Evolutionary conservation across 1,140 invertebrate genomes (phyloP).

Genomic region (Drosophila bocki): DNA sequence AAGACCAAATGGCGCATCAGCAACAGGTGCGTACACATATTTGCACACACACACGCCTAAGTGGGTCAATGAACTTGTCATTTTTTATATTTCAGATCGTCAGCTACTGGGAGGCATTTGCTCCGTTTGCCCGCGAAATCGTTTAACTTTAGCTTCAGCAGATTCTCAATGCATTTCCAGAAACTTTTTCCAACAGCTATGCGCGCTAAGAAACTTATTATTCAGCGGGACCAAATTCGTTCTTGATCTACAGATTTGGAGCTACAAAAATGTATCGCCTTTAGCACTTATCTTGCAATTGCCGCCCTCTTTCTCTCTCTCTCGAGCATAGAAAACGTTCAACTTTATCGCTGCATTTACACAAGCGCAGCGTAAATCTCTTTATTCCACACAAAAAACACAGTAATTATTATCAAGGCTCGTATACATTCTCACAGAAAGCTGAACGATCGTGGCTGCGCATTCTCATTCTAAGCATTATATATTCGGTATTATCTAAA

Average conservation of each 20-base stretch:
- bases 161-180: constrained; percentile 52
- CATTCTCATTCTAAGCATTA: constrained; percentile 61
- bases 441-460: constrained; percentile 35
- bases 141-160: constrained; percentile 78
- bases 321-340: constrained; percentile 66
- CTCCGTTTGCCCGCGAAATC: constrained; percentile 96
- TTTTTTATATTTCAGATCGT: constrained; percentile 89
- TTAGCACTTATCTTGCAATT: constrained; percentile 51
- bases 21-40: constrained; percentile 89
- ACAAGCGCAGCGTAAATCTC: constrained; percentile 37
- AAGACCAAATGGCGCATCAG: constrained; percentile 97
- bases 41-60: not conserved
- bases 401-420: constrained; percentile 68
- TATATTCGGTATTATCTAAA: constrained; percentile 72
- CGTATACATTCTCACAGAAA: constrained; percentile 64
- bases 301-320: constrained; percentile 53
- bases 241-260: constrained; percentile 47
- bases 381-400: constrained; percentile 48
- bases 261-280: constrained; percentile 43
- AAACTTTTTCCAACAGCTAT: constrained; percentile 33
- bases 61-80: not conserved
- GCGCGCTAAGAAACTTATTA: constrained; percentile 40
- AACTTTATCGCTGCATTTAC: constrained; percentile 65
- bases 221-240: constrained; percentile 74
- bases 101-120: constrained; percentile 97